Percentiles rank a stretch among this genome's conserved stretches.
Evolutionary conservation across 2,888 invertebrate species (phyloP).

Genomic region (Sceliomorpha sp.): DNA sequence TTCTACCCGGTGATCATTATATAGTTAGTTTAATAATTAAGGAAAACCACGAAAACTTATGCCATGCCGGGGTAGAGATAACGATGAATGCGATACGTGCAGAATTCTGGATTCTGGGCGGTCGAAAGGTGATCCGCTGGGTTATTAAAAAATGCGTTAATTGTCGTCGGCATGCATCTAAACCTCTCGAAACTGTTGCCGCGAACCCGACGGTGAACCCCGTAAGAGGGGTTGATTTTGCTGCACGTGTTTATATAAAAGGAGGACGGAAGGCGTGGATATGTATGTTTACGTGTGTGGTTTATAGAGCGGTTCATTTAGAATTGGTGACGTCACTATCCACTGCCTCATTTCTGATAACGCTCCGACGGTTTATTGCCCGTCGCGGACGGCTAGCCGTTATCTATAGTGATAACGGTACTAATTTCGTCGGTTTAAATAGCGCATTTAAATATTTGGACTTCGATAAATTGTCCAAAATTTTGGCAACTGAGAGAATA

Average conservation of each 20-base stretch:
- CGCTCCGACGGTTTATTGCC: too few relatives aligned
- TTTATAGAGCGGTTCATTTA: slow-evolving; percentile 12
- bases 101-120: slow-evolving; percentile 1
- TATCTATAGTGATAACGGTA: slow-evolving; percentile 26
- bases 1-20: too few relatives aligned
- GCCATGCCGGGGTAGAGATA: too few relatives aligned
- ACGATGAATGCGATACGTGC: slow-evolving; percentile 5
- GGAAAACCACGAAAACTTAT: too few relatives aligned
- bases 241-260: too few relatives aligned
- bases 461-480: slow-evolving; percentile 2
- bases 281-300: background rate
- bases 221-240: too few relatives aligned
- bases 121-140: slow-evolving; percentile 22
- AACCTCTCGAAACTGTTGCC: slow-evolving; percentile 12
- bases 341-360: too few relatives aligned
- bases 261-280: too few relatives aligned
- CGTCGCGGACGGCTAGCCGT: slow-evolving; percentile 55
- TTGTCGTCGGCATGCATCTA: slow-evolving; percentile 25
- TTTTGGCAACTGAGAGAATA: slow-evolving; percentile 1
- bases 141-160: slow-evolving; percentile 29
- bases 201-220: too few relatives aligned
- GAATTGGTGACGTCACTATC: too few relatives aligned
- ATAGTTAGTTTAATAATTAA: too few relatives aligned
- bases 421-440: slow-evolving; percentile 16
- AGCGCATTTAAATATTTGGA: slow-evolving; percentile 10